These are phyloP conservation scores for Bubo scandiacus DNA, from an alignment of 2,113 vertebrate genomes.

Conservation along the genomic window DNA sequence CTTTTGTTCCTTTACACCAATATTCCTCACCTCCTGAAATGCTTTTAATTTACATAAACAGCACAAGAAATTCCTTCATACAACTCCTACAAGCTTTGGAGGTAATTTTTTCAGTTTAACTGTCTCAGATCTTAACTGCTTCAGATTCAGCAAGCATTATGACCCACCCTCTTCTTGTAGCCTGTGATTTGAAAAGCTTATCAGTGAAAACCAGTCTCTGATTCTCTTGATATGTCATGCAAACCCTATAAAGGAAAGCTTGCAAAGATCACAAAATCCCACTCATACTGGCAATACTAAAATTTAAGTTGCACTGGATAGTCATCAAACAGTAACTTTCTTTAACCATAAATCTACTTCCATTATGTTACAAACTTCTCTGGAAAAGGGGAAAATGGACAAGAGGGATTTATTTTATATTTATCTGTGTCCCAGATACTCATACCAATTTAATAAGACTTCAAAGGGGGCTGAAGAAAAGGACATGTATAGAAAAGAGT, in stretches of 20 bases:
- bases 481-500: background rate
- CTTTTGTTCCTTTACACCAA: background rate
- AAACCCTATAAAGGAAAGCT: background rate
- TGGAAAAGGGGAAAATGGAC: background rate
- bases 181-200: background rate
- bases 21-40: background rate
- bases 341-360: background rate
- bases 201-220: background rate
- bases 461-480: background rate
- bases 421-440: background rate
- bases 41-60: constrained; percentile 1
- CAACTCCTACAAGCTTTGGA: background rate
- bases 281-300: background rate
- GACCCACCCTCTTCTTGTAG: background rate
- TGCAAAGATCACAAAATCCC: background rate
- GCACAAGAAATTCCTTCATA: background rate
- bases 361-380: background rate
- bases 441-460: background rate
- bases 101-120: background rate
- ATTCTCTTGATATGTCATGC: constrained; percentile 5
- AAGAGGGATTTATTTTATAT: background rate
- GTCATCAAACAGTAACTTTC: background rate
- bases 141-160: constrained; percentile 22
- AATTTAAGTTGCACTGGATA: background rate
- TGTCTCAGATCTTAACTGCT: constrained; percentile 5